Evolutionary conservation across 2,113 vertebrate genomes (phyloP), one percentile per base, ranked within the genome.

Genomic region (Urocolius indicus): DNA sequence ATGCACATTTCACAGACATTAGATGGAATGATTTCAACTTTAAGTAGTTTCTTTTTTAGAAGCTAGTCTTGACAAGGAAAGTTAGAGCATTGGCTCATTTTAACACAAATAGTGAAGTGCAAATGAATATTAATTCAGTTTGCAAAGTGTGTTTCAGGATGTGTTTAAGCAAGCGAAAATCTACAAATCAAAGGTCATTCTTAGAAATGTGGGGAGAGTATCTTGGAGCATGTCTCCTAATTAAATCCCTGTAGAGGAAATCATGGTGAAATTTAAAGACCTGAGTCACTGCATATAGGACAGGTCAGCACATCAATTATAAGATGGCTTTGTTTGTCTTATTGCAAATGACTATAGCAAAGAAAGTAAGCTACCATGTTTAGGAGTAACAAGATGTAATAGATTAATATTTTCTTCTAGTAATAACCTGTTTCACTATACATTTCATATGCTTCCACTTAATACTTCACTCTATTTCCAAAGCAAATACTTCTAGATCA

Each of bases 101-200:
- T 68, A 58, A 46, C 55, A 41, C 46, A 49, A 94, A 71, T 49
- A 34, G 38, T 51, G 54, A 93, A 89, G 30, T 51, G 62, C 73
- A 77, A 96, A 85, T 77, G 71, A 75, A 93, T 94, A 95, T 90
- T 80, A 94, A 96, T 95, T 92, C 58, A 34, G 41, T 87, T 94
- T 80, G 76, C 79, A 89, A 87, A 95, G 72, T 83, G 84, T 45
- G 51, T 93, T 93, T 75, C 29, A 48, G 62, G 38, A 75, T 82
- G 79, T 88, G 79, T 83, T 94, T 92, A 87, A 95, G 91, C 89
- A 73, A 95, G 76, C 0, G 0, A 90, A 90, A 94, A 90, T 77
- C 93, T 87, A 88, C 89, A 96, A 91, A 88, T 66, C 82, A 89
- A 72, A 94, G 94, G 90, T 90, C 76, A 69, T 29, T 82, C 49